Percentiles rank a stretch among this genome's conserved stretches.
These are phyloP conservation scores for Diploscapter pachys DNA, from an alignment of 1,140 invertebrate species.

Conservation along the genomic window DNA sequence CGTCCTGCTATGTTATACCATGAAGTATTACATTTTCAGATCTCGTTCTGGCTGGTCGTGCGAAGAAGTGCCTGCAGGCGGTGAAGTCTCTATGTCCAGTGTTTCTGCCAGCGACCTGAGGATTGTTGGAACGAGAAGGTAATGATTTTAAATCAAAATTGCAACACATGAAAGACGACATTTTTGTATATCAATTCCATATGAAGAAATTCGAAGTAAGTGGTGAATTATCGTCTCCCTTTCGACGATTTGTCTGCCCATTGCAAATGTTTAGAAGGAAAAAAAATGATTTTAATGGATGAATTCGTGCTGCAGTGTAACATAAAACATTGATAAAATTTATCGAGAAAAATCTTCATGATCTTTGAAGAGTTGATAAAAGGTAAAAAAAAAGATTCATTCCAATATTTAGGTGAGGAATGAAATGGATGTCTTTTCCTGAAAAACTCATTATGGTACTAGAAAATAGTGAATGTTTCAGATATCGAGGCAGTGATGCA, in stretches of 20 bases:
- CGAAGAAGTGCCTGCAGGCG: slow-evolving; percentile 22
- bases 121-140: slow-evolving; percentile 3
- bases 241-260: background rate
- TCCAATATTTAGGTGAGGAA: background rate
- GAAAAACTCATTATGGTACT: background rate
- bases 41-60: slow-evolving; percentile 32
- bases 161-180: slow-evolving; percentile 3
- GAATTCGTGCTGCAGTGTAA: background rate
- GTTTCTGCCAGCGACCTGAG: slow-evolving; percentile 27
- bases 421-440: background rate
- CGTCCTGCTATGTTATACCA: no score
- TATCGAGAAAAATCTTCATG: background rate
- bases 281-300: no score
- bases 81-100: slow-evolving; percentile 24
- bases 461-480: background rate
- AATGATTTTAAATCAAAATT: slow-evolving; percentile 9
- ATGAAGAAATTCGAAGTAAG: background rate
- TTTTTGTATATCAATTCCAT: background rate
- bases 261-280: background rate
- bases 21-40: slow-evolving; percentile 4
- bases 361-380: background rate
- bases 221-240: background rate
- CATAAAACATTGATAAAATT: background rate
- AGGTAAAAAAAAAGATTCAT: slow-evolving; percentile 2
- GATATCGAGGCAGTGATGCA: slow-evolving; percentile 25